phyloP scores from a whole-genome alignment of 2,797 vertebrate species.

The Pagetopsis macropterus region DNA sequence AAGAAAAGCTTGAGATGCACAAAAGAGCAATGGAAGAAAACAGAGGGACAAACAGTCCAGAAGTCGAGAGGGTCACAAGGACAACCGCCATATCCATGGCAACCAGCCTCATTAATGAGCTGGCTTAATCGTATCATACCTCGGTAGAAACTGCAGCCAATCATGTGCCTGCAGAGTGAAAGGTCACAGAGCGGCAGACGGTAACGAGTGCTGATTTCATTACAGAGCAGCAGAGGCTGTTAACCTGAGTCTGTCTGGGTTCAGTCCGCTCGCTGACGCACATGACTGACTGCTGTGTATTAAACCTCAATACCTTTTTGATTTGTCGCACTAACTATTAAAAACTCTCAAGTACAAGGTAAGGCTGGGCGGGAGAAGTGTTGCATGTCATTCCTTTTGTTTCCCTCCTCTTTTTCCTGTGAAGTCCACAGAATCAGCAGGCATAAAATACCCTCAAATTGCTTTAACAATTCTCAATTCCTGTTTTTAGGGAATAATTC shows the following conservation, averaged over 20 bases:
- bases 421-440: neutral
- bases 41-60: conserved; percentile 19
- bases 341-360: neutral
- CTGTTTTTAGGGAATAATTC: neutral
- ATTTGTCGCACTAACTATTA: neutral
- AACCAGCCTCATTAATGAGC: conserved; percentile 61
- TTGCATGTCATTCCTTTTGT: neutral
- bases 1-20: conserved; percentile 18
- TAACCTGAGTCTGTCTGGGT: conserved; percentile 40
- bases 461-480: neutral
- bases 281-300: conserved; percentile 3
- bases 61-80: conserved; percentile 47
- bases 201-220: conserved; percentile 59
- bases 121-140: conserved; percentile 56
- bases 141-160: conserved; percentile 44
- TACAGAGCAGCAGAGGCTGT: conserved; percentile 34
- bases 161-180: conserved; percentile 53
- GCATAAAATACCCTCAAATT: neutral
- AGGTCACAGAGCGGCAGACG: conserved; percentile 54
- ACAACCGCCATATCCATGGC: conserved; percentile 43
- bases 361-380: neutral
- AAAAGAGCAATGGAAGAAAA: conserved; percentile 10
- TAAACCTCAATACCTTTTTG: neutral
- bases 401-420: neutral
- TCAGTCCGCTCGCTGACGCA: conserved; percentile 17